These are phyloP conservation scores for Drosophila longiperda DNA, from an alignment of 2,888 invertebrate species.

Conservation along the genomic window DNA sequence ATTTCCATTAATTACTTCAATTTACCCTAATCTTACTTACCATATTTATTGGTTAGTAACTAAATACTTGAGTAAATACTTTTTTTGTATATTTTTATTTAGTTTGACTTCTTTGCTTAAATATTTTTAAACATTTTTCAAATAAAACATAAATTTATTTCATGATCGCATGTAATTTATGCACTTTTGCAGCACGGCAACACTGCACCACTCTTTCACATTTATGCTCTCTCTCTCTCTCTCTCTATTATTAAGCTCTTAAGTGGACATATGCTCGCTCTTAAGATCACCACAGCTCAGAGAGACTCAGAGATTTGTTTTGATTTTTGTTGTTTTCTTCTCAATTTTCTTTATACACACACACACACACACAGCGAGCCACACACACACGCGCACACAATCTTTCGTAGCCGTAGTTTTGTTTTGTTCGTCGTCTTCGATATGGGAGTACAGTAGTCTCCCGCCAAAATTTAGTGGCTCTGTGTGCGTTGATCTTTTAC, in stretches of 20 bases:
- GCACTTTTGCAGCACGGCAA: constrained; percentile 65
- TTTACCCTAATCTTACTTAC: background rate
- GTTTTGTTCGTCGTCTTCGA: constrained; percentile 69
- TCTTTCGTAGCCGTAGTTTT: constrained; percentile 61
- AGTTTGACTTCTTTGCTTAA: background rate
- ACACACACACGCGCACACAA: background rate
- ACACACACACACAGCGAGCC: constrained; percentile 18
- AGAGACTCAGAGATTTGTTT: constrained; percentile 30
- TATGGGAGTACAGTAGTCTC: constrained; percentile 78
- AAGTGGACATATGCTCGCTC: constrained; percentile 8
- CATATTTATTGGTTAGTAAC: background rate
- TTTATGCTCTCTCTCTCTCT: constrained; percentile 2
- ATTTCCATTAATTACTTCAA: too few species aligned
- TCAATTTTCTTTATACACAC: too few species aligned
- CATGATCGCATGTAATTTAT: constrained; percentile 27
- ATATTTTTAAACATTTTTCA: background rate
- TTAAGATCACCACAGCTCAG: constrained; percentile 36
- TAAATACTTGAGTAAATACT: background rate
- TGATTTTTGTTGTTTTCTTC: constrained; percentile 60
- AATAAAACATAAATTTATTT: constrained; percentile 26
- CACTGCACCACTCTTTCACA: constrained; percentile 53
- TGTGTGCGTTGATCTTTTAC: constrained; percentile 80
- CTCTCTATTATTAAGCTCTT: constrained; percentile 46
- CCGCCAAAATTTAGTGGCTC: constrained; percentile 77
- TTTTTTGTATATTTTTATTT: background rate